phyloP scores from a whole-genome alignment of 2,888 invertebrate species.

The Pristionchus mayeri region DNA sequence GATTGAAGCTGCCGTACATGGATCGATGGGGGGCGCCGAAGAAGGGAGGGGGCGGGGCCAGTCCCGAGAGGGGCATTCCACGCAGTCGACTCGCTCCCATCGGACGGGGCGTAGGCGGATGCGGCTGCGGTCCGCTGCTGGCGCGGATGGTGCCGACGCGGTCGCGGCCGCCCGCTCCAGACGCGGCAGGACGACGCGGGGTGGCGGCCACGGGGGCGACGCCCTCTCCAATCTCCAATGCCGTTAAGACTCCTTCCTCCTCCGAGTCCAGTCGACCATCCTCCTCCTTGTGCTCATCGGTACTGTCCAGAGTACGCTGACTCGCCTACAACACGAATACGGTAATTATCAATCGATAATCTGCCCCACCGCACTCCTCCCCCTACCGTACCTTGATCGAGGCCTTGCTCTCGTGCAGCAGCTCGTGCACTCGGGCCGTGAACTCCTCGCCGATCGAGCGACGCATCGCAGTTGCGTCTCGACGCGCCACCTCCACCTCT shows the following conservation, averaged over 20 bases:
- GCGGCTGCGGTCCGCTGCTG: background rate
- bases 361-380: background rate
- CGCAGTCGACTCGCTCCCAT: background rate
- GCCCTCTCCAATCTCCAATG: background rate
- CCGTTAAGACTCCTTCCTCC: background rate
- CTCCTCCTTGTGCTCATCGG: background rate
- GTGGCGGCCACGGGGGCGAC: background rate
- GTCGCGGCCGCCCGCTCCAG: background rate
- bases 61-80: background rate
- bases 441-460: background rate
- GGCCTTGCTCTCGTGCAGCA: background rate
- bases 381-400: constrained; percentile 29
- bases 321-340: constrained; percentile 1
- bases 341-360: background rate
- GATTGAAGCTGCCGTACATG: constrained; percentile 35
- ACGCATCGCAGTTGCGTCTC: background rate
- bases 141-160: background rate
- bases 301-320: too few species aligned
- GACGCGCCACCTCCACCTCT: constrained; percentile 12
- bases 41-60: background rate
- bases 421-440: constrained; percentile 22
- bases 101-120: constrained; percentile 13
- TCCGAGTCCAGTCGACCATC: background rate
- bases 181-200: background rate
- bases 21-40: constrained; percentile 3